Percentiles rank a stretch among this genome's conserved stretches.
phyloP scores from a whole-genome alignment of 1,140 invertebrate species.

The Drosophila carrolli region DNA sequence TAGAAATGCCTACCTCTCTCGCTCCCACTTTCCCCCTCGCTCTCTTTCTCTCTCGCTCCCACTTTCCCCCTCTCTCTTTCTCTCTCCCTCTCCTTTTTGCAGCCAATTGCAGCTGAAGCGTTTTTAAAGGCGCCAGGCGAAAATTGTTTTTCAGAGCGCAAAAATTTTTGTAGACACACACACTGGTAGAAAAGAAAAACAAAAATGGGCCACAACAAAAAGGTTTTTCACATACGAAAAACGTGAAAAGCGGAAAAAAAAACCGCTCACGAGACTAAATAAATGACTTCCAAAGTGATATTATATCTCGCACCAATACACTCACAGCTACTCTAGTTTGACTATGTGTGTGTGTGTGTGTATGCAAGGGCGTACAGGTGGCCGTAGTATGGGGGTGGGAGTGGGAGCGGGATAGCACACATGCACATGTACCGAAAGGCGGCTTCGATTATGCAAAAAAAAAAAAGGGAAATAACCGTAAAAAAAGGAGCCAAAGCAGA shows the following conservation, averaged over 20 bases:
- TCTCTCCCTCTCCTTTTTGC: slow-evolving; percentile 2
- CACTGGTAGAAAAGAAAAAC: slow-evolving; percentile 2
- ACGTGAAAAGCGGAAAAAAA: slow-evolving; percentile 6
- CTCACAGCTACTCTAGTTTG: slow-evolving; percentile 37
- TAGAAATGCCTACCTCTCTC: slow-evolving; percentile 29
- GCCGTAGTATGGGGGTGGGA: slow-evolving; percentile 60
- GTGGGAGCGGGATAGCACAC: slow-evolving; percentile 52
- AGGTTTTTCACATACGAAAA: slow-evolving; percentile 6
- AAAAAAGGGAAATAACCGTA: slow-evolving; percentile 10
- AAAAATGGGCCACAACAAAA: slow-evolving; percentile 38
- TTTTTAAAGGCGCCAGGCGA: slow-evolving; percentile 61
- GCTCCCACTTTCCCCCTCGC: not conserved
- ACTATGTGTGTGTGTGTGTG: slow-evolving; percentile 19
- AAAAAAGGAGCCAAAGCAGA: not conserved
- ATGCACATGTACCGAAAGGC: slow-evolving; percentile 67
- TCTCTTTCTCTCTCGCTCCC: not conserved
- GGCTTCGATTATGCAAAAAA: slow-evolving; percentile 72
- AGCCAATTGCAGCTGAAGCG: slow-evolving; percentile 70
- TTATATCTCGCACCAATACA: slow-evolving; percentile 38
- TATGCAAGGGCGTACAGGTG: slow-evolving; percentile 80
- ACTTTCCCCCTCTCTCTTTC: not conserved
- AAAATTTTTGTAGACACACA: slow-evolving; percentile 19
- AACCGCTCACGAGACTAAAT: slow-evolving; percentile 43
- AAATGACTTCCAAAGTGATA: slow-evolving; percentile 44
- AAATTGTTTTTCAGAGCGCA: slow-evolving; percentile 58